Conservation (phyloP, 1,140 invertebrate genomes). For the Drosophila ohnishii region DNA sequence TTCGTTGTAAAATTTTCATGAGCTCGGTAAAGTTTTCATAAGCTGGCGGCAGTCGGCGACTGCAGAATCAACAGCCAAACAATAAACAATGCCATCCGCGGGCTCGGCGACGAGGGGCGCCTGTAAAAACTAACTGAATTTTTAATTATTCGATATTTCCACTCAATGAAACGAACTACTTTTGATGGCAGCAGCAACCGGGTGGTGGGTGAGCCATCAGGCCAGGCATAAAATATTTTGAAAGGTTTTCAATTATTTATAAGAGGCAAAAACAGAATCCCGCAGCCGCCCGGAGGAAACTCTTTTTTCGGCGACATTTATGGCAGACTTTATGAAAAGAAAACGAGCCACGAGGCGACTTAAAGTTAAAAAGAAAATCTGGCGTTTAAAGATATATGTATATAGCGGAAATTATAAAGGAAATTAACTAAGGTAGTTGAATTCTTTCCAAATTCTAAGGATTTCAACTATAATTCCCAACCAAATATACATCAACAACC, state of each 20-base stretch:
- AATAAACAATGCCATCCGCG: constrained; percentile 58
- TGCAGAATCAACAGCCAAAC: constrained; percentile 45
- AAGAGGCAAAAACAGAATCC: constrained; percentile 25
- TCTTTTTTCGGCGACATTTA: constrained; percentile 7
- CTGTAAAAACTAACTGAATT: constrained; percentile 73
- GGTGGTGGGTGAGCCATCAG: constrained; percentile 19
- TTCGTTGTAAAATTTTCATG: constrained; percentile 67
- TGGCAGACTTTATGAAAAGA: neutral
- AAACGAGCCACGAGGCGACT: neutral
- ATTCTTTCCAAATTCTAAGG: neutral
- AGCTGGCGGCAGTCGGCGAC: constrained; percentile 37
- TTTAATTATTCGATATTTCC: constrained; percentile 73
- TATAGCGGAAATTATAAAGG: too few relatives aligned
- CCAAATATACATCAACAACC: neutral
- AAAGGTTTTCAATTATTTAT: constrained; percentile 55
- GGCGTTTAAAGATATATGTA: too few relatives aligned
- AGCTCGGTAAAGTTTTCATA: constrained; percentile 64
- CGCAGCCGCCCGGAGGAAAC: neutral
- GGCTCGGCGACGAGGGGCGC: neutral
- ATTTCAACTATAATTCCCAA: neutral
- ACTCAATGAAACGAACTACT: constrained; percentile 48
- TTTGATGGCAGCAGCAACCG: neutral
- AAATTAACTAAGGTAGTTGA: too few relatives aligned
- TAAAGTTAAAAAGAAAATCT: neutral
- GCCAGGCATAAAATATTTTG: constrained; percentile 39